Conservation (phyloP, 2,113 vertebrate genomes). For the Cervus canadensis region DNA sequence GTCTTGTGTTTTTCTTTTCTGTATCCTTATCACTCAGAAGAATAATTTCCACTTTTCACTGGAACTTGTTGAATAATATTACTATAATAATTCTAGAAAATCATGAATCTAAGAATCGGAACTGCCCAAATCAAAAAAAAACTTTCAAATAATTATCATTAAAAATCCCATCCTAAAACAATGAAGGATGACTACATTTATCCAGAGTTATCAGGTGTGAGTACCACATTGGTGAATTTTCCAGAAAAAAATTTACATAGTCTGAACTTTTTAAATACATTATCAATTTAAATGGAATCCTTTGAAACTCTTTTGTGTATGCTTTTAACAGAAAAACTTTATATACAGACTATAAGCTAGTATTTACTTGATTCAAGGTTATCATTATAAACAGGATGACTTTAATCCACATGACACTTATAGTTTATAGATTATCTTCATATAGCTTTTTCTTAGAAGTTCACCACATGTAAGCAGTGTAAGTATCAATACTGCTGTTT, state of each 20-base stretch:
- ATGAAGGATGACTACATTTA: background rate
- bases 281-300: background rate
- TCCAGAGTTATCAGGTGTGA: background rate
- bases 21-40: background rate
- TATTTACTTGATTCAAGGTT: background rate
- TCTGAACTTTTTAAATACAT: background rate
- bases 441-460: background rate
- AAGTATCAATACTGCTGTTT: background rate
- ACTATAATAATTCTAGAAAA: background rate
- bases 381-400: background rate
- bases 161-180: background rate
- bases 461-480: background rate
- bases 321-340: background rate
- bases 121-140: background rate
- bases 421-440: background rate
- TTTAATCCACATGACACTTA: background rate
- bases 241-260: background rate
- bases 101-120: background rate
- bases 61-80: background rate
- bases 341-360: background rate
- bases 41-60: background rate
- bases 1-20: background rate
- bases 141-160: background rate
- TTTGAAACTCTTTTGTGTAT: background rate
- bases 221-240: background rate